Evolutionary conservation across 2,797 vertebrate species (phyloP).

Genomic region (Amazonetta brasiliensis): DNA sequence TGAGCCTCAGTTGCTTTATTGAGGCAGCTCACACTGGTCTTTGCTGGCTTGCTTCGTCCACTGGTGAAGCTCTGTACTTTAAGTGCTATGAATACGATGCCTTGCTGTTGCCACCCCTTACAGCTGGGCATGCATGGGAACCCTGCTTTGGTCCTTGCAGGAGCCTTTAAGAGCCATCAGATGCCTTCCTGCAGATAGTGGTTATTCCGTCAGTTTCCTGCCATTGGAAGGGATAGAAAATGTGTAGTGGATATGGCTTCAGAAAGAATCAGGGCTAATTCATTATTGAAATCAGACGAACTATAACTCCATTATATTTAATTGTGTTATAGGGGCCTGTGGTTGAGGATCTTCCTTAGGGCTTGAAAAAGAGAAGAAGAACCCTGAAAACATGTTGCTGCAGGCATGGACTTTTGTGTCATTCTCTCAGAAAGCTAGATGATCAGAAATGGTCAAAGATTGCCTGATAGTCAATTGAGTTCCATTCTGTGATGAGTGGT

Average conservation of each 20-base stretch:
- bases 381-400: not conserved
- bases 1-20: not conserved
- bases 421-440: not conserved
- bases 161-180: not conserved
- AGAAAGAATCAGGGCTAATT: not conserved
- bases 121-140: not conserved
- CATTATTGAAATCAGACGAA: not conserved
- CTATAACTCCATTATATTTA: not conserved
- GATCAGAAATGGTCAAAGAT: not conserved
- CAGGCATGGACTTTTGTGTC: not conserved
- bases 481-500: not conserved
- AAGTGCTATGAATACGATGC: too few relatives aligned
- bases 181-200: not conserved
- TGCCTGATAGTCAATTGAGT: not conserved
- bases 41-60: not conserved
- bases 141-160: not conserved
- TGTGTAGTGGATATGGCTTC: not conserved
- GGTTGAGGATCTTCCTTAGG: not conserved
- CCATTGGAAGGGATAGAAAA: not conserved
- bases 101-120: not conserved
- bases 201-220: not conserved
- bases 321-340: not conserved
- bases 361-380: not conserved
- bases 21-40: not conserved
- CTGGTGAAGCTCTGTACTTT: not conserved